Evolutionary conservation across 2,113 vertebrate species (phyloP).

Genomic region (Bostrychus sinensis): DNA sequence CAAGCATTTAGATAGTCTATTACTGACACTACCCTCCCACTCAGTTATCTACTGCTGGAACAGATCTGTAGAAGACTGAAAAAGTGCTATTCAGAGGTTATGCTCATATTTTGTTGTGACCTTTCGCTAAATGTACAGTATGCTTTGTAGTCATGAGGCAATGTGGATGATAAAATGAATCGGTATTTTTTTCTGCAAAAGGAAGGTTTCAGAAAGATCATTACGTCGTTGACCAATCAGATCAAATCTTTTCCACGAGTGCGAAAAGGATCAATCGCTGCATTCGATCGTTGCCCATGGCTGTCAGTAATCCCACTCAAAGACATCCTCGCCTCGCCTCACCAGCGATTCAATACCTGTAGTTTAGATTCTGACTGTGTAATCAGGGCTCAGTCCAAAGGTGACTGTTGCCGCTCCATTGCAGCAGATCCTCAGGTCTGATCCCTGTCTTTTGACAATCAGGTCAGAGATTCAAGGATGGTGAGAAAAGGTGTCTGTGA

Average conservation of each 20-base stretch:
- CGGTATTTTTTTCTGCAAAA: neutral
- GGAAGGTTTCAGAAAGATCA: neutral
- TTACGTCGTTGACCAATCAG: neutral
- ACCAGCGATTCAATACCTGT: slow-evolving; percentile 1
- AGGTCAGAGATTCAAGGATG: neutral
- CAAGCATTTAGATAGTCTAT: slow-evolving; percentile 8
- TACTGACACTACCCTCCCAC: neutral
- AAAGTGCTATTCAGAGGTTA: too few relatives aligned
- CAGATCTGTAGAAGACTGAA: neutral
- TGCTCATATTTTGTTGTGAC: neutral
- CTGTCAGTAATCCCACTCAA: neutral
- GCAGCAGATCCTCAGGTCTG: neutral
- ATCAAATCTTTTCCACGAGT: neutral
- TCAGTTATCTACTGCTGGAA: neutral
- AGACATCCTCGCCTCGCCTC: neutral
- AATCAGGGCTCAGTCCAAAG: neutral
- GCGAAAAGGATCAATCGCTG: slow-evolving; percentile 2
- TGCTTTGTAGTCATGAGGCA: neutral
- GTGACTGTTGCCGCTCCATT: neutral
- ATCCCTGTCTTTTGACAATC: neutral
- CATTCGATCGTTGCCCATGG: neutral
- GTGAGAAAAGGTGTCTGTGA: neutral
- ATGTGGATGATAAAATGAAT: neutral
- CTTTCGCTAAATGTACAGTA: neutral
- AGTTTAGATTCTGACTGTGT: neutral